Evolutionary conservation across 2,797 vertebrate species (phyloP), one percentile per base, ranked within the genome.

Genomic region (Lutra lutra): DNA sequence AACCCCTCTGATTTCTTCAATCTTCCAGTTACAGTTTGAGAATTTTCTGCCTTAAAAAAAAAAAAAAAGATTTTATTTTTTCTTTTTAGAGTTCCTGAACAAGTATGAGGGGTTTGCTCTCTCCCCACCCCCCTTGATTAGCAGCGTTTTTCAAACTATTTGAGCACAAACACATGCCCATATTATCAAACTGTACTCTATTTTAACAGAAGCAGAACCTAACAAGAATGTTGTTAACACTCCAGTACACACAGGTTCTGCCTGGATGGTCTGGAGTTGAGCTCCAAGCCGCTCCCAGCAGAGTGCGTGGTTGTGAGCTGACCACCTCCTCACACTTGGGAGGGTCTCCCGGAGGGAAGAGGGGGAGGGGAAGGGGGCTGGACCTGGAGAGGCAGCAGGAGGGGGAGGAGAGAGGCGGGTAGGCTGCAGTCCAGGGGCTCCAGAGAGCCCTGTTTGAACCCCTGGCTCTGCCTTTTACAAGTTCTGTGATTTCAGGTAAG

Each of bases 131-230:
- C 4, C 9, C n/a, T 84, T 46, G 46, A 21, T 51, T 20, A 12
- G 66, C 72, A 82, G 64, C 46, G 23, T 60, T 48, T 58, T 29
- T 56, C 73, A 84, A 87, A 70, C 40, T 38, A n/a, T 72, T 90
- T 80, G 89, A 68, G 70, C 86, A 83, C 21, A 48, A 75, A 56
- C 68, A 77, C 56, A 89, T 6, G 75, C 88, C 46, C 29, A 2
- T 29, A 43, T 92, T 80, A 43, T 72, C 85, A 20, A 92, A 78
- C 64, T 48, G 9, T 29, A 20, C 88, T 93, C 1, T 84, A 54
- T 89, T 89, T 92, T 68, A 92, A 51, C 15, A 79, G 66, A 94
- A 51, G 68, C 60, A 94, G 93, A 77, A 88, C 56, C 29, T 38
- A 10, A 68, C 93, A 51, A 51, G 51, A 29, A 46, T 32, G 77